A percentile compares a stretch with the other conserved stretches of the same genome.
Conservation (phyloP, 2,113 vertebrate genomes). For the Nothocercus julius region DNA sequence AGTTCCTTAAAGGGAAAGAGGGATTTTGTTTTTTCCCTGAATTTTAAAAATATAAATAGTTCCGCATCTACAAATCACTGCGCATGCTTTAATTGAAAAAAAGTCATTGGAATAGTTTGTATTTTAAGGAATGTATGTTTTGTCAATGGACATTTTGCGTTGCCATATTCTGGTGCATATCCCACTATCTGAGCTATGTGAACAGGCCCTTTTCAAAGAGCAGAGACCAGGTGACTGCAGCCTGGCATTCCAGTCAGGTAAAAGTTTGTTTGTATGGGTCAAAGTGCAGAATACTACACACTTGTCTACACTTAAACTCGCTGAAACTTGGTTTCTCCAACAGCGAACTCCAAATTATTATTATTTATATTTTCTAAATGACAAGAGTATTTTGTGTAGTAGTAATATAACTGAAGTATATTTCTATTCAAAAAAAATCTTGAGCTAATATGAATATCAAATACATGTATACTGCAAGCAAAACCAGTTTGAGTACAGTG, state of each 20-base stretch:
- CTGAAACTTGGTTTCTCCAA: background rate
- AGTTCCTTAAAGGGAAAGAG: background rate
- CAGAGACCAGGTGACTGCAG: background rate
- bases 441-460: background rate
- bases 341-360: background rate
- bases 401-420: background rate
- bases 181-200: background rate
- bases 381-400: background rate
- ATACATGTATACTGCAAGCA: background rate
- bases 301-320: background rate
- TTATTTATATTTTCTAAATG: background rate
- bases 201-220: background rate
- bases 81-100: background rate
- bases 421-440: background rate
- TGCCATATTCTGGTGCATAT: background rate
- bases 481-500: background rate
- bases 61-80: background rate
- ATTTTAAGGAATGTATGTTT: background rate
- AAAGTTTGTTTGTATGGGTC: background rate
- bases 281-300: background rate
- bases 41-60: background rate
- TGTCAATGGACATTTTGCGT: background rate
- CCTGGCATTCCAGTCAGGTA: background rate
- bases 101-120: background rate
- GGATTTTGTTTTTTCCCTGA: background rate